Conservation (phyloP, 2,797 vertebrate species). For the Characodon lateralis region DNA sequence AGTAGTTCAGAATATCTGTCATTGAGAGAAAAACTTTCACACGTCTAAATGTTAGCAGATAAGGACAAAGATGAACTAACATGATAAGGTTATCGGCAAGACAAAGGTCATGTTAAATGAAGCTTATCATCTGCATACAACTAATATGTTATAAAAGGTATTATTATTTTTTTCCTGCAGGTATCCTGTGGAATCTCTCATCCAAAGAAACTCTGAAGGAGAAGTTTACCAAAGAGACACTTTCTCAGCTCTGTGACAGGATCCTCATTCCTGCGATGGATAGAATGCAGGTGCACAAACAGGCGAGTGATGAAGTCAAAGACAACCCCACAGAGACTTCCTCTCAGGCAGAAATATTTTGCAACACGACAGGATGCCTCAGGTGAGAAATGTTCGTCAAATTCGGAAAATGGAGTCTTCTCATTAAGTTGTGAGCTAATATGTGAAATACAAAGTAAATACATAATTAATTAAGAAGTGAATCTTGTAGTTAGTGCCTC, state of each 20-base stretch:
- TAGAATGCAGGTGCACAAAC: too few species aligned
- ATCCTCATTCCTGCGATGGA: constrained; percentile 80
- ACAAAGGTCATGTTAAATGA: neutral
- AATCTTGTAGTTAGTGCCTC: too few species aligned
- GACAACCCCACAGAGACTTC: constrained; percentile 76
- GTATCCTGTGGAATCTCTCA: constrained; percentile 98
- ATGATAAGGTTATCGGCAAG: neutral
- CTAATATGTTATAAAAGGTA: neutral
- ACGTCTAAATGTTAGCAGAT: neutral
- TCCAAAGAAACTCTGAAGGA: constrained; percentile 94
- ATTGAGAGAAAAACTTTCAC: neutral
- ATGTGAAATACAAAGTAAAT: constrained; percentile 1
- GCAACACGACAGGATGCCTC: constrained; percentile 93
- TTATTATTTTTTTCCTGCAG: constrained; percentile 63
- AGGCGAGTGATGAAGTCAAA: rapidly evolving
- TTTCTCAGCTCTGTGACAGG: constrained; percentile 84
- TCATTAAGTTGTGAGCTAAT: neutral
- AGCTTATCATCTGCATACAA: neutral
- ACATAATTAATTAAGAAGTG: neutral
- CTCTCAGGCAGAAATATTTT: constrained; percentile 91
- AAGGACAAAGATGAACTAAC: neutral
- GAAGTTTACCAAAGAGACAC: constrained; percentile 83
- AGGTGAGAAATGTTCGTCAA: constrained; percentile 78
- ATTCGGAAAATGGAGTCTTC: neutral
- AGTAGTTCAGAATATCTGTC: neutral